Base-by-base conservation (phyloP, 1,140 invertebrate genomes). In the Trichonephila clavipes region DNA sequence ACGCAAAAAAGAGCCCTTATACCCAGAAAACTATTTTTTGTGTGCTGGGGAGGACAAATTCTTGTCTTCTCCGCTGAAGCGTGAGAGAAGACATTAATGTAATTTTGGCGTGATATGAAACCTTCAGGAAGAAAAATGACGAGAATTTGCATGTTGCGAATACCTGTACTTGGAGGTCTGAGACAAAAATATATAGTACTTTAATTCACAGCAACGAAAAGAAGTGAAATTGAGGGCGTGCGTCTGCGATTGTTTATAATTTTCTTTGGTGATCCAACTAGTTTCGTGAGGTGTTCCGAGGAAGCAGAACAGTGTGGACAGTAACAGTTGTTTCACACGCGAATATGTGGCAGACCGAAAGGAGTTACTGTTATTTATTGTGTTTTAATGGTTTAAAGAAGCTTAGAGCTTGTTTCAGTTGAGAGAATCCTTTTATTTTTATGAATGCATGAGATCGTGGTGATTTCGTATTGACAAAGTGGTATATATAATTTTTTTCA, bases 291-390 rank as follows among this genome's bases (percentile, higher is more conserved):
- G 77, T 58, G 72, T 77, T 6, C 24, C 14, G 14, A 77, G 72
- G 24, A 34, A 24, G 18, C 28, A 8, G 64, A 59, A 10, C 28
- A 59, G 91, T 92, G 91, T 59, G 83, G 64, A 87, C 83, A 87
- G 83, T 87, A 92, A 92, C 83, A 87, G 82, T 92, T 92, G n/a
- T 44, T 86, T 92, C n/a, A 44, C 91, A 92, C 91, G 91, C 82
- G 59, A 87, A 40, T 21, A 40, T 61, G 77, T 66, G 10, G 83
- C n/a, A 21, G 34, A 40, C 7, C n/a, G 16, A 21, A 59, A 34
- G 40, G 40, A 87, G 28, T 44, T 69, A 92, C 58, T 21, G 51
- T 87, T 87, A 92, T 87, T 72, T 72, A 92, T 92, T 21, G 61
- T 87, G 62, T 86, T 87, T 87, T 64, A 86, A 87, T 92, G 61